A percentile compares a stretch with the other conserved stretches of the same genome.
Evolutionary conservation across 2,888 invertebrate genomes (phyloP).

Genomic region (Rugalucina vietnamica): DNA sequence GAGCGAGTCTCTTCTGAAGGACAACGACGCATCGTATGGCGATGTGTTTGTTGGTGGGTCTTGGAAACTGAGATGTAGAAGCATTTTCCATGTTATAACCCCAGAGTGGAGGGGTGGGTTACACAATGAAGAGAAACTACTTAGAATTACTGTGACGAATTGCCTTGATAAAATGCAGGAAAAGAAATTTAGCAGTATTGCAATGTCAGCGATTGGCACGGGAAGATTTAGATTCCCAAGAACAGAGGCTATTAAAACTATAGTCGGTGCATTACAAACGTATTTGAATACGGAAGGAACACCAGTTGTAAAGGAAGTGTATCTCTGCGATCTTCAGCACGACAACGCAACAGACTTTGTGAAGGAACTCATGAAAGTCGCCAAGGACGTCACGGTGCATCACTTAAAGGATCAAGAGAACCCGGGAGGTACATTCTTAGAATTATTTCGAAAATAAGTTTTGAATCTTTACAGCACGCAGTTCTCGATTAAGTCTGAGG

Average conservation of each 20-base stretch:
- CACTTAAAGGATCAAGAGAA: no score
- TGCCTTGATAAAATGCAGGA: not conserved
- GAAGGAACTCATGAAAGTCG: not conserved
- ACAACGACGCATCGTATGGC: not conserved
- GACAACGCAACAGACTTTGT: not conserved
- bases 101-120: not conserved
- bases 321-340: not conserved
- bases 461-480: not conserved
- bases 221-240: not conserved
- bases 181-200: not conserved
- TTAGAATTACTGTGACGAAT: not conserved
- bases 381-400: no score
- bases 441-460: no score
- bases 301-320: not conserved
- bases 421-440: no score
- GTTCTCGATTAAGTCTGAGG: no score
- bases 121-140: not conserved
- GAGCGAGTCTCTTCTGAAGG: not conserved
- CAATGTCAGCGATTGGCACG: conserved; percentile 6
- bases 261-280: not conserved
- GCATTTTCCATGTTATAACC: not conserved
- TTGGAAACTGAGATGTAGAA: not conserved
- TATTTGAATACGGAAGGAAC: not conserved
- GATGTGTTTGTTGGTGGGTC: not conserved
- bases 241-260: not conserved